Evolutionary conservation across 2,888 invertebrate species (phyloP).

Genomic region (Sesamia inferens): DNA sequence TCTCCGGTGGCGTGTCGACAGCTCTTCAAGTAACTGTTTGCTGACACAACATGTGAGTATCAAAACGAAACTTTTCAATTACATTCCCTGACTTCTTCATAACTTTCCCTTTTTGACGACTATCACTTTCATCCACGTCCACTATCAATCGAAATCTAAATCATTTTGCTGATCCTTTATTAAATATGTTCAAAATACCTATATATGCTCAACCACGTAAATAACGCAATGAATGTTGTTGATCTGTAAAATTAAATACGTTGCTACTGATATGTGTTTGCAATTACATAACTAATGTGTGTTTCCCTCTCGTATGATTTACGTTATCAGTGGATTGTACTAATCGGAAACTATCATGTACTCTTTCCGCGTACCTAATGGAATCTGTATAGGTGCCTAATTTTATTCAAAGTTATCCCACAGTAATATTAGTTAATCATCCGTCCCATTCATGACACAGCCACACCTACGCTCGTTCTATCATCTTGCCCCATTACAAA

Average conservation of each 20-base stretch:
- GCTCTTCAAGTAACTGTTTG: constrained; percentile 45
- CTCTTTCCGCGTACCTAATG: not conserved
- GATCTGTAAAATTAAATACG: not conserved
- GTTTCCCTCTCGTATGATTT: not conserved
- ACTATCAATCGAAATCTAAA: not conserved
- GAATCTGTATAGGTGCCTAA: not conserved
- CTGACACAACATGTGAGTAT: constrained; percentile 64
- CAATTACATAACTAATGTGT: not conserved
- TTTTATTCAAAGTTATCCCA: not conserved
- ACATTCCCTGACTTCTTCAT: not conserved
- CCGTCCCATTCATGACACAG: constrained; percentile 8
- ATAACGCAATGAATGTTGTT: not conserved
- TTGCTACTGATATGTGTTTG: not conserved
- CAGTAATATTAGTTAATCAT: not conserved
- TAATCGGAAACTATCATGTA: not conserved
- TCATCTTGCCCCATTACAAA: constrained; percentile 15
- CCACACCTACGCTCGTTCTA: constrained; percentile 19
- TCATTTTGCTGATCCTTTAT: not conserved
- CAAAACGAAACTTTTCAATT: not conserved
- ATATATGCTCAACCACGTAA: not conserved
- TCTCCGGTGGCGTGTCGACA: not conserved
- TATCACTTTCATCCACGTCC: not conserved
- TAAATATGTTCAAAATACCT: not conserved
- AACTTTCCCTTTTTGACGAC: too few species aligned
- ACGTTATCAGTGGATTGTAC: not conserved